Base-by-base conservation (phyloP, 2,113 vertebrate genomes). In the Gambusia holbrooki region DNA sequence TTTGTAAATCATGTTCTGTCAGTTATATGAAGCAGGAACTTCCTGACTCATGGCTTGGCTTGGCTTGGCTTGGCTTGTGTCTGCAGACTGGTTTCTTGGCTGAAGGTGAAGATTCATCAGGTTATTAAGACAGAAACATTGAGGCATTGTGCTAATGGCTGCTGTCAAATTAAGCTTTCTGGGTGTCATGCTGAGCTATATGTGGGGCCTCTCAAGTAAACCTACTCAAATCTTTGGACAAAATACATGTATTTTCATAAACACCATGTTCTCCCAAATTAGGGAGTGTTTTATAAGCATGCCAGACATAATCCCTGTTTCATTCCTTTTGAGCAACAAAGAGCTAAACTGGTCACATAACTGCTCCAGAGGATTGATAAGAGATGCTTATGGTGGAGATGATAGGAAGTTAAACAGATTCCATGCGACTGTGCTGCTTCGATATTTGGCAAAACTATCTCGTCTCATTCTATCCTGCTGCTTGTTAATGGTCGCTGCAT, bases 401-500 rank as follows among this genome's bases (percentile, higher is more conserved):
- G 35, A 76, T 84, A n/a, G 81, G 48, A 83, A 80, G 64, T 69
- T 42, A 27, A 40, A 62, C 73, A 79, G 82, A 83, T 80, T 62
- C 69, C 77, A 62, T 64, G 74, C 77, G 82, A 81, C 84, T 67
- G 75, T 70, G 22, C 58, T 22, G 70, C 54, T 60, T 42, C 37
- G 40, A 71, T 90, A 73, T 83, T 76, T 79, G 45, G 42, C 76
- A 62, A 30, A 60, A 45, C 84, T 66, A 48, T 70, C 76, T 74
- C 37, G 51, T 76, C 5, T 58, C 74, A 70, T 27, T 66, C 58
- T 66, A 45, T 83, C 81, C 85, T 82, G 32, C 60, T 0, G 15
- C 62, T 67, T 61, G 45, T 89, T 84, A 90, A 87, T 88, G 33
- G 64, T 62, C 78, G 81, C 77, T 82, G 83, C 68, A n/a, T 66